A percentile compares a stretch with the other conserved stretches of the same genome.
Evolutionary conservation across 2,113 vertebrate genomes (phyloP).

Genomic region (Bos javanicus): DNA sequence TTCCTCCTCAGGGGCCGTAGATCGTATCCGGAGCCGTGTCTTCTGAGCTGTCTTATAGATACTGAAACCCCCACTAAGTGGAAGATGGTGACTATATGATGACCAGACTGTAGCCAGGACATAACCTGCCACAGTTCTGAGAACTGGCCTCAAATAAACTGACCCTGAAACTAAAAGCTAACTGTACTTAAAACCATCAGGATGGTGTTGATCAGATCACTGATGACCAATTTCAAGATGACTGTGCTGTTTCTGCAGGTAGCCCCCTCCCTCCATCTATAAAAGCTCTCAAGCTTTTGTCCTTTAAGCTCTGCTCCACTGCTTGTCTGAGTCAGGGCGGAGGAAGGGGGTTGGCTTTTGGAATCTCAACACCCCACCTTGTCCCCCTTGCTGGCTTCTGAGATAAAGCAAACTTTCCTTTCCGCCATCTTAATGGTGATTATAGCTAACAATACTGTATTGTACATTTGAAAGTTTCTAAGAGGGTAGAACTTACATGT

Average conservation of each 20-base stretch:
- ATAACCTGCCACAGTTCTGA: not conserved
- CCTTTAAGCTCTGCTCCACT: not conserved
- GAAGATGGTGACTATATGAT: not conserved
- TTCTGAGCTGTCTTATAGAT: not conserved
- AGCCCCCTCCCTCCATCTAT: not conserved
- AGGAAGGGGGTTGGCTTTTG: not conserved
- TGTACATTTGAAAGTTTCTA: not conserved
- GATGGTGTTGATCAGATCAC: not conserved
- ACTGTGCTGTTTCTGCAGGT: not conserved
- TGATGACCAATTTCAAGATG: not conserved
- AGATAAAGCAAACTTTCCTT: not conserved
- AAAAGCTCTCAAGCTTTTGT: not conserved
- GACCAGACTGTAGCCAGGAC: not conserved
- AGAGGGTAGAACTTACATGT: not conserved
- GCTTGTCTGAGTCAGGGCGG: fast-evolving
- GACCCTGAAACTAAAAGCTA: not conserved
- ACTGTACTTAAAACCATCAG: not conserved
- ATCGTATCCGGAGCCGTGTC: fast-evolving
- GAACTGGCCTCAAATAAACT: not conserved
- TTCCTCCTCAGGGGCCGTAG: not conserved
- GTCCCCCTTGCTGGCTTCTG: not conserved
- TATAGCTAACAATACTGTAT: not conserved
- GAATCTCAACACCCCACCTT: not conserved
- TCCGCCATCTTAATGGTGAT: not conserved
- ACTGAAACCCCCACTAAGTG: not conserved